Evolutionary conservation across 2,113 vertebrate genomes (phyloP), one percentile per base, ranked within the genome.

Genomic region (Xenus cinereus): DNA sequence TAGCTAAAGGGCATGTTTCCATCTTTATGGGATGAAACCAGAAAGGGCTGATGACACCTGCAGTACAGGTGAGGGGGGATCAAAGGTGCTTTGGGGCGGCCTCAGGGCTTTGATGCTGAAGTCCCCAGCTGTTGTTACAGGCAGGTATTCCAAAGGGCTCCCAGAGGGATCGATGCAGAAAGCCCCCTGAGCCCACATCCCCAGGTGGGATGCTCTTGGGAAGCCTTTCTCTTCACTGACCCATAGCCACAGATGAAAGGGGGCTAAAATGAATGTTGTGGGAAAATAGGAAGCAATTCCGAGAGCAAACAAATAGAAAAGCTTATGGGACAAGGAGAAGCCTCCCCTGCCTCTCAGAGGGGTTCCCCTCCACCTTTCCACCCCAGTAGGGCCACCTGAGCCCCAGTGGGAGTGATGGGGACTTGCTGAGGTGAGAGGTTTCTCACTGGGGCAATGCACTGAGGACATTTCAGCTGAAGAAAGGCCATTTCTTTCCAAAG

Each of bases 81-180:
- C 63, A 21, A 30, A 64, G 35, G 9, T 12, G 28, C 5, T 64
- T 71, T 22, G 46, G 32, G 41, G 21, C 1, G 0, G 23, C 22
- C 32, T 18, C 2, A 0, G 32, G 27, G 9, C 7, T 80, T 56
- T n/a, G 20, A 56, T 50, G 46, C 7, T 4, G 1, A 46, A 77
- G 64, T 39, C 17, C 14, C 20, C 4, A 23, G 7, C 17, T 62
- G 56, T 54, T 85, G 21, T n/a, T 75, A n/a, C 4, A 8, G 43
- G 37, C 33, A 81, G 50, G 16, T 81, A 28, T 81, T 81, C 43
- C n/a, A 33, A 32, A 28, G 21, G 16, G 3, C 2, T 10, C 8
- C 7, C 0, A 0, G 32, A 12, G 8, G 4, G 33, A 28, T 4
- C 1, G 2, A 24, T 30, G 32, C 32, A 45, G 26, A 46, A 64